Evolutionary conservation across 2,113 vertebrate species (phyloP).

Genomic region (Ceyx margarethae): DNA sequence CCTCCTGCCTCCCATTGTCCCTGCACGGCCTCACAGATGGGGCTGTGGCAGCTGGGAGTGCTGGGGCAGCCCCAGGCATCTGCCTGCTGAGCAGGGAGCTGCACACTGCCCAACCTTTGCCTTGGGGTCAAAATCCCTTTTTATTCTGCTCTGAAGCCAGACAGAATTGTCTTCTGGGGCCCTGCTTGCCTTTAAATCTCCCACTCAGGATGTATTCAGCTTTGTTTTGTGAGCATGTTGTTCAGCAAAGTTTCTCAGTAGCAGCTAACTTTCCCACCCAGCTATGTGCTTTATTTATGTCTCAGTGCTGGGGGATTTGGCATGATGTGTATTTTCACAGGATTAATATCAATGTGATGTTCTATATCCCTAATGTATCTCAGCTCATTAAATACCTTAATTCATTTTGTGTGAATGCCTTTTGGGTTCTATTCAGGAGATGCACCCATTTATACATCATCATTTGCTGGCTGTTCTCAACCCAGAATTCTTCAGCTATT

Average conservation of each 20-base stretch:
- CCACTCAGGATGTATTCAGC: not conserved
- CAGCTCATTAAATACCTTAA: constrained; percentile 15
- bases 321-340: not conserved
- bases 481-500: not conserved
- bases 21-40: not conserved
- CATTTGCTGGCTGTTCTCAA: not conserved
- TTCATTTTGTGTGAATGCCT: not conserved
- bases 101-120: not conserved
- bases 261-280: not conserved
- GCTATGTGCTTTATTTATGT: not conserved
- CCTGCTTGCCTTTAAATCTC: not conserved
- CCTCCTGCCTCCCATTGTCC: not conserved
- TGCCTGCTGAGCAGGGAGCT: not conserved
- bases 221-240: not conserved
- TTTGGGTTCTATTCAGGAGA: constrained; percentile 3
- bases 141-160: not conserved
- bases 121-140: not conserved
- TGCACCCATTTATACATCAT: not conserved
- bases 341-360: not conserved
- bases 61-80: not conserved
- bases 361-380: not conserved
- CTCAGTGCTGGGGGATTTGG: not conserved
- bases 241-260: not conserved
- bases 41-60: not conserved
- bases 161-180: not conserved